Evolutionary conservation across 2,797 vertebrate species (phyloP).

Genomic region (Leptatherina wallacei): DNA sequence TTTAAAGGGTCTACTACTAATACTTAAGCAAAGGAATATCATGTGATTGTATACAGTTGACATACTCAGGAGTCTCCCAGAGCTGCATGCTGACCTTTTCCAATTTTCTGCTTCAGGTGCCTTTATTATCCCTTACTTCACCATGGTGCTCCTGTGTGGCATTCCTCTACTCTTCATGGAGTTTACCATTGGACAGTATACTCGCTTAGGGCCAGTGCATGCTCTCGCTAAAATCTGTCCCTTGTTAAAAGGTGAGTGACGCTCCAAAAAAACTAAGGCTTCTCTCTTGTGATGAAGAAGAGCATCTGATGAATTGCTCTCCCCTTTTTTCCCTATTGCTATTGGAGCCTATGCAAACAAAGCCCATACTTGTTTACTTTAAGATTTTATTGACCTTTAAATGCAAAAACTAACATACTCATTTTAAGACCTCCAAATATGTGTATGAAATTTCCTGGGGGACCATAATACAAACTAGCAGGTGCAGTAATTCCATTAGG

Average conservation of each 20-base stretch:
- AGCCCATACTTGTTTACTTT: not conserved
- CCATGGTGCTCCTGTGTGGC: conserved; percentile 82
- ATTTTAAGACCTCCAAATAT: not conserved
- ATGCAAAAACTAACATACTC: not conserved
- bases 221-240: conserved; percentile 81
- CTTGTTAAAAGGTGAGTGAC: conserved; percentile 83
- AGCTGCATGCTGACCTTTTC: not conserved
- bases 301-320: not conserved
- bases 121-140: conserved; percentile 82
- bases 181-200: conserved; percentile 82
- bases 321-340: not conserved
- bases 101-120: conserved; percentile 74
- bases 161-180: conserved; percentile 84
- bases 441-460: not conserved
- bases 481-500: not conserved
- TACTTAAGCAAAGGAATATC: too few species aligned
- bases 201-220: conserved; percentile 79
- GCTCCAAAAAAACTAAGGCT: not conserved
- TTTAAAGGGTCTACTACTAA: too few species aligned
- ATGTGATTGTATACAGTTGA: too few species aligned
- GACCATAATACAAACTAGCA: not conserved
- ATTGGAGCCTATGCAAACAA: not conserved
- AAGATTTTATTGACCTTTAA: not conserved
- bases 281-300: not conserved
- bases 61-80: too few species aligned